Evolutionary conservation across 2,113 vertebrate genomes (phyloP), one percentile per base, ranked within the genome.

Genomic region (Geococcyx californianus): DNA sequence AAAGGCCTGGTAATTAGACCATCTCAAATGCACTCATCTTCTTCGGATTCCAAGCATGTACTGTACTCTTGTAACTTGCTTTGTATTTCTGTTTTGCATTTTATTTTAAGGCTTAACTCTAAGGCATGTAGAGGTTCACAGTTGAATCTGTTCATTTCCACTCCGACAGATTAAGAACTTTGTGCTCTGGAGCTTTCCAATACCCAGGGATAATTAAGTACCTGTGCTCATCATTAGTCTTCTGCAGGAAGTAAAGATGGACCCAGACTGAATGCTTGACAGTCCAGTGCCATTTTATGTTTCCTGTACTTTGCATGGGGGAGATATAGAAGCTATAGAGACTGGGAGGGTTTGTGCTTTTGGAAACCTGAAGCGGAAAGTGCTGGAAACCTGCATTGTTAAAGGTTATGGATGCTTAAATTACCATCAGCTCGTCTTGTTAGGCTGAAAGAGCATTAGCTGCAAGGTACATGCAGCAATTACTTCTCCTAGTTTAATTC

Each of bases 131-230:
- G 58, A 87, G 5, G 16, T 54, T 66, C 19, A 7, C 31, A 25
- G 8, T 33, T 69, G 13, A 6, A 18, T 82, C 47, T 69, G 6
- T 67, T 54, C 4, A 1, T 88, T 78, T 62, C 38, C 10, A n/a
- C 18, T 90, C 16, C 40, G 20, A 38, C 25, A 9, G 36, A 34
- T 70, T 25, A 89, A 55, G 23, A 82, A 34, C n/a, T 56, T 79
- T 60, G 36, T 68, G 54, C 25, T 86, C 55, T 67, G 45, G 14
- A 42, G 54, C 21, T 62, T 89, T 78, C 20, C 20, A 80, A 0
- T 36, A 16, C 20, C 5, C 0, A 0, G 49, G 18, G 10, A 45
- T 62, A 82, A 72, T 52, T 54, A 52, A 1, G 0, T 60, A 13
- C 59, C 29, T 59, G 11, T 78, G 51, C 7, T 89, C 24, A 63